Conservation (phyloP, 2,888 invertebrate species). For the Nipponacmea schrenckii region DNA sequence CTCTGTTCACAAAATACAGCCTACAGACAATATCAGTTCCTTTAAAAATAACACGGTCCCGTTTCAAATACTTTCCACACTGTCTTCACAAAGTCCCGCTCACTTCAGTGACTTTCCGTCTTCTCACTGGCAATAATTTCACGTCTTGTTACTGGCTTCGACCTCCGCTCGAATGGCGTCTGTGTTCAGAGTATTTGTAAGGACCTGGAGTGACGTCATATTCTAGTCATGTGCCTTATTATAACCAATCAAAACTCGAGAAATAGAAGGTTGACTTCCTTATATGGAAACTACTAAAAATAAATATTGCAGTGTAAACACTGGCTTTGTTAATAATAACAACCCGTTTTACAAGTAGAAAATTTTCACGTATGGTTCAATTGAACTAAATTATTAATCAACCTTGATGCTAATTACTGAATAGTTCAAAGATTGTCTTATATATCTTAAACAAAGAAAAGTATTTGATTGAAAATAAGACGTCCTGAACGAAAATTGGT, state of each 20-base stretch:
- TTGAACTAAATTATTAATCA: background rate
- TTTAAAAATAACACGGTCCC: no score
- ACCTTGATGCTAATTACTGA: background rate
- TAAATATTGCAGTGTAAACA: conserved; percentile 18
- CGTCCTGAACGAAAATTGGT: no score
- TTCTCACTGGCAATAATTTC: background rate
- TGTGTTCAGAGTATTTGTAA: conserved; percentile 14
- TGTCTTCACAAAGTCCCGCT: background rate
- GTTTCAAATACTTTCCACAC: background rate
- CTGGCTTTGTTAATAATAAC: conserved; percentile 18
- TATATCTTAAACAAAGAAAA: no score
- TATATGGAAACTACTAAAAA: conserved; percentile 19
- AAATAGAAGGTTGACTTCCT: conserved; percentile 6
- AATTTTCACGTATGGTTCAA: background rate
- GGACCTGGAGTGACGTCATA: conserved; percentile 19
- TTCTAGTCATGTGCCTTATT: conserved; percentile 7
- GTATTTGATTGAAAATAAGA: background rate
- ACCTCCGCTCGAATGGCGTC: conserved; percentile 21
- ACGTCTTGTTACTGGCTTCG: conserved; percentile 11
- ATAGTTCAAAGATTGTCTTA: no score
- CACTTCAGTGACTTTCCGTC: conserved; percentile 7
- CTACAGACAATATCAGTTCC: background rate
- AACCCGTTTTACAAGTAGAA: conserved; percentile 16
- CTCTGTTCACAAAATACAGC: background rate
- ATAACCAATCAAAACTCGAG: conserved; percentile 1